Percentiles rank a stretch among this genome's conserved stretches.
phyloP scores from a whole-genome alignment of 2,888 invertebrate species.

The Choristoneura rosaceana region DNA sequence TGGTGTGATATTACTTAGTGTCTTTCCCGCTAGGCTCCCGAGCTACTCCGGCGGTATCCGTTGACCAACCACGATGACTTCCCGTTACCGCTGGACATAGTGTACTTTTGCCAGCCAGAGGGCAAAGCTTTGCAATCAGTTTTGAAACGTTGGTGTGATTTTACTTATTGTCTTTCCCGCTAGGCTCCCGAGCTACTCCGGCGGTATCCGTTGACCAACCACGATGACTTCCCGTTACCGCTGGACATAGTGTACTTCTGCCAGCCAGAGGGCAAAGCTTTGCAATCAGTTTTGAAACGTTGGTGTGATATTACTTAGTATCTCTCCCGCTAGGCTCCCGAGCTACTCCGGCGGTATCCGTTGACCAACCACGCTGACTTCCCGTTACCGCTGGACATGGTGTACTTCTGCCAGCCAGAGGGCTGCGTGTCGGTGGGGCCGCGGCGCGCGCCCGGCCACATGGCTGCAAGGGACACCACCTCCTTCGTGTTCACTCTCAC shows the following conservation, averaged over 20 bases:
- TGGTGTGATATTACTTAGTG: conserved; percentile 40
- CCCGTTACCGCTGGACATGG: conserved; percentile 98
- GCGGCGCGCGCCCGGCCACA: conserved; percentile 85
- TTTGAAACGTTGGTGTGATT: not conserved
- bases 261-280: conserved; percentile 93
- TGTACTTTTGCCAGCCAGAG: conserved; percentile 99
- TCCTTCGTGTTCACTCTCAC: conserved; percentile 99
- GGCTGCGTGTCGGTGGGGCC: conserved; percentile 98
- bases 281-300: not conserved
- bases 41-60: conserved; percentile 97
- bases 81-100: conserved; percentile 98
- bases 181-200: conserved; percentile 97
- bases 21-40: conserved; percentile 90
- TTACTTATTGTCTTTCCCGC: conserved; percentile 38
- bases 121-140: conserved; percentile 85
- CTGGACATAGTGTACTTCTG: conserved; percentile 99
- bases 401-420: conserved; percentile 99
- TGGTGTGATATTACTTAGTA: conserved; percentile 40
- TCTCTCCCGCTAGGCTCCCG: conserved; percentile 89
- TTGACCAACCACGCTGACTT: conserved; percentile 98
- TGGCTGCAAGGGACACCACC: conserved; percentile 93
- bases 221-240: conserved; percentile 98
- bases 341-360: conserved; percentile 97
- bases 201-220: conserved; percentile 97
- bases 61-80: conserved; percentile 98